Evolutionary conservation across 2,888 invertebrate genomes (phyloP).

Genomic region (Eutolmus rufibarbis): DNA sequence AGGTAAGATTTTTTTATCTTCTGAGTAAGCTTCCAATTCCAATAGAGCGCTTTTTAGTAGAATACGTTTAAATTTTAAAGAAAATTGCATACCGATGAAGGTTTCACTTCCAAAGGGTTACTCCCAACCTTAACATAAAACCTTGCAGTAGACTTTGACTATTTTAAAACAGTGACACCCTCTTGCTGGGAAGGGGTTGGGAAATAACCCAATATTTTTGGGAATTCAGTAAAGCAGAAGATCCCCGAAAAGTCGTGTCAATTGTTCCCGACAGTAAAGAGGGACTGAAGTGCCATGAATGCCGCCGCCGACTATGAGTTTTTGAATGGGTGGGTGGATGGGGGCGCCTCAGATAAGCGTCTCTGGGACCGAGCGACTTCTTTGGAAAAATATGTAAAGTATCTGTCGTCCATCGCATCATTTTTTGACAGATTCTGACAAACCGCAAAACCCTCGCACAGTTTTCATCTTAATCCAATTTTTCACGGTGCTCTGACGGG

Average conservation of each 20-base stretch:
- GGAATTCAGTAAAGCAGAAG: neutral
- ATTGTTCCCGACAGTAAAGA: neutral
- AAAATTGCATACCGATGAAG: too few species aligned
- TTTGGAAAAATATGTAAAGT: slow-evolving; percentile 47
- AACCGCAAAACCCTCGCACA: slow-evolving; percentile 45
- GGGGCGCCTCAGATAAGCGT: neutral
- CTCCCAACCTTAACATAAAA: neutral
- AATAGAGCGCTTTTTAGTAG: too few species aligned
- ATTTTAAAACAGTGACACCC: neutral
- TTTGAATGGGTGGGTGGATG: neutral
- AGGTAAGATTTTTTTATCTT: too few species aligned
- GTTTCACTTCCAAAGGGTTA: neutral
- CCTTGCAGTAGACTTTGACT: neutral
- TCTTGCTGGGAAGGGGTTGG: neutral
- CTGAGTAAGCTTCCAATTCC: too few species aligned
- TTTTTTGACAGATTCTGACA: slow-evolving; percentile 46
- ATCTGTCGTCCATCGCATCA: slow-evolving; percentile 43
- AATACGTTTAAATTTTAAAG: too few species aligned
- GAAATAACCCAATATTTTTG: neutral
- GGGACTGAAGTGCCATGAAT: neutral
- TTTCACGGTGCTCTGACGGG: slow-evolving; percentile 45
- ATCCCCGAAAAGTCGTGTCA: neutral
- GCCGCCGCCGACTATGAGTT: neutral
- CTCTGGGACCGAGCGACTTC: slow-evolving; percentile 41
- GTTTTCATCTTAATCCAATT: slow-evolving; percentile 47